These are phyloP conservation scores for Xenus cinereus DNA, from an alignment of 2,113 vertebrate species.

Conservation along the genomic window DNA sequence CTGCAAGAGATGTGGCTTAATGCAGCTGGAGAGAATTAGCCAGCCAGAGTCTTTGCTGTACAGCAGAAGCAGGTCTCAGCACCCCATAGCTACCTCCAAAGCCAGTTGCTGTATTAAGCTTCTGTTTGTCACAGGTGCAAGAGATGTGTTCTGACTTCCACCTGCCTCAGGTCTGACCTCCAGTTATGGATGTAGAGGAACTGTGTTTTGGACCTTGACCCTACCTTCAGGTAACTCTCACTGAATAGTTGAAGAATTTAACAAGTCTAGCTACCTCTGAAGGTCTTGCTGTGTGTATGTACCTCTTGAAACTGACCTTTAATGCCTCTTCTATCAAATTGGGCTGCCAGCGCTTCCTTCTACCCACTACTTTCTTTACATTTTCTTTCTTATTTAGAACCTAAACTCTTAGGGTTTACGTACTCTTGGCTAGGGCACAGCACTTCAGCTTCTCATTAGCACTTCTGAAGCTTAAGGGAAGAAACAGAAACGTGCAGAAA, in stretches of 20 bases:
- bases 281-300: background rate
- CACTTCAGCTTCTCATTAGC: background rate
- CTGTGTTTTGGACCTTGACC: background rate
- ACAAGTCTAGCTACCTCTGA: background rate
- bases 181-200: background rate
- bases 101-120: background rate
- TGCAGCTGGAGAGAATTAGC: background rate
- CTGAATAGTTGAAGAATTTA: background rate
- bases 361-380: background rate
- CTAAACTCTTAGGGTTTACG: background rate
- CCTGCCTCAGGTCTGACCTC: background rate
- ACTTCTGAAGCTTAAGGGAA: background rate
- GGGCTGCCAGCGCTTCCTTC: background rate
- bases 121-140: background rate
- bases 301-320: background rate
- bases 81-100: background rate
- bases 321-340: background rate
- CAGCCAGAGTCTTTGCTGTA: background rate
- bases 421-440: background rate
- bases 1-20: background rate
- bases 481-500: background rate
- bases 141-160: background rate
- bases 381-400: no score
- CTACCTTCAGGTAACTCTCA: background rate
- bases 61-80: background rate